A percentile compares a stretch with the other conserved stretches of the same genome.
Evolutionary conservation across 2,888 invertebrate genomes (phyloP).

Genomic region (Pedicia rivosa): DNA sequence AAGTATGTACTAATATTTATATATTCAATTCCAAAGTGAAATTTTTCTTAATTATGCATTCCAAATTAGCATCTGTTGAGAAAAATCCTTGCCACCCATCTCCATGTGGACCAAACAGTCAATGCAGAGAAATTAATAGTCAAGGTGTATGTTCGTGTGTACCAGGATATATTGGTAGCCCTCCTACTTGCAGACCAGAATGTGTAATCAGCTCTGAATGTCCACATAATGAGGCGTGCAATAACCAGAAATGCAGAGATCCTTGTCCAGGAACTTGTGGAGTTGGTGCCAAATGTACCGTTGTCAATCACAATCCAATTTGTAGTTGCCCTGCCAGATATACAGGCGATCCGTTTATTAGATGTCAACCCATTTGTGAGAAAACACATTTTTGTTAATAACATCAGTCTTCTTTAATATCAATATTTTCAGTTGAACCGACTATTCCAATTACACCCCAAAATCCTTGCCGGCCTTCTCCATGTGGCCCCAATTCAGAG

Average conservation of each 20-base stretch:
- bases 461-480: conserved; percentile 44
- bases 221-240: conserved; percentile 53
- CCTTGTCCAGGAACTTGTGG: conserved; percentile 78
- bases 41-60: too few relatives aligned
- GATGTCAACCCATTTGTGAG: conserved; percentile 42
- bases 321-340: conserved; percentile 51
- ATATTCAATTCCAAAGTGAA: too few relatives aligned
- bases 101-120: conserved; percentile 67
- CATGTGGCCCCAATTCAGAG: conserved; percentile 56
- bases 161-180: conserved; percentile 52
- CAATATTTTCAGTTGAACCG: too few relatives aligned
- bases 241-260: conserved; percentile 62
- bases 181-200: conserved; percentile 64
- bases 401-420: too few relatives aligned
- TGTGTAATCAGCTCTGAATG: conserved; percentile 63
- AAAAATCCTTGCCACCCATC: conserved; percentile 47
- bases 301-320: conserved; percentile 66
- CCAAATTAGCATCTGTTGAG: conserved; percentile 24
- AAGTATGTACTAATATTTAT: conserved; percentile 19
- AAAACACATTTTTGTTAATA: not conserved
- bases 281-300: conserved; percentile 53
- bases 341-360: conserved; percentile 60
- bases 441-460: too few relatives aligned
- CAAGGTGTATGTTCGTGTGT: conserved; percentile 60
- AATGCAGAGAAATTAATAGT: conserved; percentile 54